phyloP scores from a whole-genome alignment of 1,140 invertebrate genomes.

The Micrasema minimum region DNA sequence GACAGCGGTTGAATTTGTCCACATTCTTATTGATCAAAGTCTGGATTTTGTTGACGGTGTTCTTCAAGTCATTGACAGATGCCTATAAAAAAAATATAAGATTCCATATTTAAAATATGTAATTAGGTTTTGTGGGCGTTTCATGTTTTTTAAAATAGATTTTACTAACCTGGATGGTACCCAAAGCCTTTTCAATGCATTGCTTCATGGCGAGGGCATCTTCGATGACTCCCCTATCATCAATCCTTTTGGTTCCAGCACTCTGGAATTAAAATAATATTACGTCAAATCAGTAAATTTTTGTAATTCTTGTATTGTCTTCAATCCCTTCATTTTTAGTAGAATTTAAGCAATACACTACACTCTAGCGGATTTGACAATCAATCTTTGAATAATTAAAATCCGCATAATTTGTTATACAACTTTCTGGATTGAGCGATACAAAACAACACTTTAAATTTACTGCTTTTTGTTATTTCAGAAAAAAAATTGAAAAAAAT shows the following conservation, averaged over 20 bases:
- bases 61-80: not conserved
- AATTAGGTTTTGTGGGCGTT: not conserved
- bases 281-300: not conserved
- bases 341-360: too few relatives aligned
- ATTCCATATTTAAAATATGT: not conserved
- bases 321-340: too few relatives aligned
- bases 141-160: not conserved
- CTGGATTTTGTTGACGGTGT: slow-evolving; percentile 1
- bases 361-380: too few relatives aligned
- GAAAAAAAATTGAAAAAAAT: too few relatives aligned
- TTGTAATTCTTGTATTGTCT: too few relatives aligned
- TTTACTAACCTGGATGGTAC: slow-evolving; percentile 3
- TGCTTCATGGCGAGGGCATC: slow-evolving; percentile 24
- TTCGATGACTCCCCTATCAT: slow-evolving; percentile 12
- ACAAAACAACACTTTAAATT: too few relatives aligned
- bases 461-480: too few relatives aligned
- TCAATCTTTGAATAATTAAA: too few relatives aligned
- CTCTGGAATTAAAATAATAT: slow-evolving; percentile 6
- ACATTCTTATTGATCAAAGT: slow-evolving; percentile 1
- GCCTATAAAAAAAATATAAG: not conserved
- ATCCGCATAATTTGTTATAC: too few relatives aligned
- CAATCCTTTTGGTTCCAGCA: not conserved
- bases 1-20: slow-evolving; percentile 13
- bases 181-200: slow-evolving; percentile 22
- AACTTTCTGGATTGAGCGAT: too few relatives aligned